A percentile compares a stretch with the other conserved stretches of the same genome.
Conservation (phyloP, 2,888 invertebrate species). For the Cryptocephalus moraei region DNA sequence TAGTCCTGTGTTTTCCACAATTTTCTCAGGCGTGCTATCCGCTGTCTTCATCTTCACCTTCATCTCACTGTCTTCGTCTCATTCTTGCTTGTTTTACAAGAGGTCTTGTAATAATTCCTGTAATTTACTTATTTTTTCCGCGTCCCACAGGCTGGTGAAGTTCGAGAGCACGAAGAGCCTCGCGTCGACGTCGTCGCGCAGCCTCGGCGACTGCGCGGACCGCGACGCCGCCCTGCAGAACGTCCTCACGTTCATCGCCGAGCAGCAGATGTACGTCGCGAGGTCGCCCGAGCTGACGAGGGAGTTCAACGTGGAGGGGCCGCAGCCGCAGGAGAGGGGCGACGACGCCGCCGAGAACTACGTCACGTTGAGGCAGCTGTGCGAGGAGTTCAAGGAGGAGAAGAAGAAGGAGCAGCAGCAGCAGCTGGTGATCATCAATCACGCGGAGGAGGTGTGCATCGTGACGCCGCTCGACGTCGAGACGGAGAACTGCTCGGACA, state of each 20-base stretch:
- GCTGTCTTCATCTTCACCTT: no score
- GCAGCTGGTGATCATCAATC: conserved; percentile 26
- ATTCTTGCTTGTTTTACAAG: no score
- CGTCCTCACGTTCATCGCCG: conserved; percentile 64
- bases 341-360: conserved; percentile 35
- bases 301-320: conserved; percentile 45
- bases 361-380: conserved; percentile 35
- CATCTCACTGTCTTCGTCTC: no score
- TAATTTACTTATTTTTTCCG: conserved; percentile 7
- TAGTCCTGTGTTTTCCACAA: no score
- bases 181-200: conserved; percentile 63
- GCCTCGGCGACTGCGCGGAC: conserved; percentile 52
- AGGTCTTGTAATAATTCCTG: no score
- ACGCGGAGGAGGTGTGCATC: conserved; percentile 37
- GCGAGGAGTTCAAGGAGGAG: conserved; percentile 32
- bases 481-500: conserved; percentile 36
- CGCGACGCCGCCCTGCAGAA: conserved; percentile 62
- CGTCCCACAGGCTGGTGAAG: conserved; percentile 67
- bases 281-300: conserved; percentile 38
- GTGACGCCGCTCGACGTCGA: conserved; percentile 35
- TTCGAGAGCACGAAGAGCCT: conserved; percentile 72
- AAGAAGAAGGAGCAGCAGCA: conserved; percentile 23
- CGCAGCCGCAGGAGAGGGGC: conserved; percentile 31
- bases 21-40: no score
- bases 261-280: conserved; percentile 62